Evolutionary conservation across 2,797 vertebrate species (phyloP), one percentile per base, ranked within the genome.

Genomic region (Ptychobarbus kaznakovi): DNA sequence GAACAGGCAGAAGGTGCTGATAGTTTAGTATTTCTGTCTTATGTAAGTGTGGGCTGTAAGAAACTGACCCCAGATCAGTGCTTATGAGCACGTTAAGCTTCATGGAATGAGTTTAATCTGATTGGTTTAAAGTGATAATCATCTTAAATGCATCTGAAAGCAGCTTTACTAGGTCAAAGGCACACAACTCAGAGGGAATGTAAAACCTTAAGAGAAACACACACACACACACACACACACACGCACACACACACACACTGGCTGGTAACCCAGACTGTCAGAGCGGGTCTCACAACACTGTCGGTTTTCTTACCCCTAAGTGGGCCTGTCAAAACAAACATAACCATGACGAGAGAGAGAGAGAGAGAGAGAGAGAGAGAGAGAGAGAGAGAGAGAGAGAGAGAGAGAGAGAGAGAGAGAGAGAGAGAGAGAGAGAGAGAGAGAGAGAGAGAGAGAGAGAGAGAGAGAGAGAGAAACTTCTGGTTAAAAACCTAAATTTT

Each of bases 61-160:
- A 73, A 35, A 32, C 25, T 49, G 68, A 87, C 16, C 49, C 46
- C 11, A 8, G n/a, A 80, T 72, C 63, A n/a, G 86, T n/a, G 51
- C 56, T 56, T 42, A 68, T 8, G 63, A 78, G 65, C 44, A 44
- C n/a, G 40, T 46, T 69, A 65, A 84, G 63, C 63, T 85, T 72
- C 8, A 6, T 42, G 82, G 56, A 73, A 72, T 46, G 76, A 76
- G 69, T 56, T 87, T 84, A 61, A 92, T 92, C 91, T 93, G 92
- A 92, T 91, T 93, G 89, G 90, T 89, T 93, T 91, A 93, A 93
- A 92, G 90, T 85, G 86, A 90, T 92, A 93, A 94, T 93, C 93
- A 91, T 81, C 89, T 92, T 93, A 93, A 94, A 93, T 92, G 90
- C 79, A 69, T 92, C 81, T 88, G 87, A 94, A 91, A 92, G 89